Conservation (phyloP, 2,113 vertebrate species). For the Perognathus longimembris region DNA sequence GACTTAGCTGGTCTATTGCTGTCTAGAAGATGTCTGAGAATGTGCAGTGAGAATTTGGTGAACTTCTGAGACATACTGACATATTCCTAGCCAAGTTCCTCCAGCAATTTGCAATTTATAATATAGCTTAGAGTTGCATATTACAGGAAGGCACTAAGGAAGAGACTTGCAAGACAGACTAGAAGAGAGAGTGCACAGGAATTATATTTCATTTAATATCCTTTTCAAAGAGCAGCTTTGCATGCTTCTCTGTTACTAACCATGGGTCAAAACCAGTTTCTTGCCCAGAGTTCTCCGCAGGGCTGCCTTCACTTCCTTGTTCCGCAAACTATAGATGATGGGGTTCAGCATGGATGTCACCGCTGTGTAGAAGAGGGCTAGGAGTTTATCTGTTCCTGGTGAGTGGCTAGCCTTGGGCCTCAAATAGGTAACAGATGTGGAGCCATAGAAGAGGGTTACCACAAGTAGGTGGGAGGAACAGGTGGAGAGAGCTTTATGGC, state of each 20-base stretch:
- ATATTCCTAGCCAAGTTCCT: no score
- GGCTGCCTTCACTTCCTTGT: constrained; percentile 62
- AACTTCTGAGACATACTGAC: no score
- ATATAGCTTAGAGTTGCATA: no score
- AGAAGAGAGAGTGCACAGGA: background rate
- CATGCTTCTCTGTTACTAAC: background rate
- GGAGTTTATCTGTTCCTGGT: constrained; percentile 45
- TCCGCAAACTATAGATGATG: constrained; percentile 60
- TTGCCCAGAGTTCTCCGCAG: background rate
- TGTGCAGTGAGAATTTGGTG: no score
- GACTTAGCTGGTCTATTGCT: no score
- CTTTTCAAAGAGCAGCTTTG: background rate
- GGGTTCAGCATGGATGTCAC: constrained; percentile 65
- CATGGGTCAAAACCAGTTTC: background rate
- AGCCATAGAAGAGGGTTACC: background rate
- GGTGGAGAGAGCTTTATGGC: no score
- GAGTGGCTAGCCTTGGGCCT: constrained; percentile 65
- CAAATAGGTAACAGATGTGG: constrained; percentile 61
- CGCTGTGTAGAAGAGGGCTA: constrained; percentile 59
- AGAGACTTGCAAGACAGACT: no score
- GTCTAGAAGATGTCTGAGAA: no score
- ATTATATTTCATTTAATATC: no score
- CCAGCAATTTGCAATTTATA: no score
- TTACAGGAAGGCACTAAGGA: no score
- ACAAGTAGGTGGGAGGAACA: no score